Evolutionary conservation across 2,888 invertebrate genomes (phyloP).

Genomic region (Pasiphila rectangulata): DNA sequence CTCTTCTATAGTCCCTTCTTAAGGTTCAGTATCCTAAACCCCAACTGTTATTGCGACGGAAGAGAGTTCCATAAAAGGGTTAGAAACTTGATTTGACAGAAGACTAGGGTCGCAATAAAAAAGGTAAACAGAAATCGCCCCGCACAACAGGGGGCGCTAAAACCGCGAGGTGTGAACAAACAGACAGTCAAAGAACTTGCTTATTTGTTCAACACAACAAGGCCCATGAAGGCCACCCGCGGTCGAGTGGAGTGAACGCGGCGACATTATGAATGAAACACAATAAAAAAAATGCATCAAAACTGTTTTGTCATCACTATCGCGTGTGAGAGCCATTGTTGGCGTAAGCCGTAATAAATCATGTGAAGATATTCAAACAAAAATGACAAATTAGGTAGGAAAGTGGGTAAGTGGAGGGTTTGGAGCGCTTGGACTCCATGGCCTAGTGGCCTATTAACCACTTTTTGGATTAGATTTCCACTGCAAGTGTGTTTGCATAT

Average conservation of each 20-base stretch:
- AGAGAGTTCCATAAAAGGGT: conserved; percentile 33
- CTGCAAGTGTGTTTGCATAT: no score
- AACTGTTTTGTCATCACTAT: conserved; percentile 32
- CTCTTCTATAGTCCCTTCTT: no score
- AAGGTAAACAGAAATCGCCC: conserved; percentile 39
- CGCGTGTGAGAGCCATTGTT: conserved; percentile 19
- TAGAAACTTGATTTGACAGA: conserved; percentile 40
- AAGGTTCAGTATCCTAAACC: neutral
- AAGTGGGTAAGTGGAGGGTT: conserved; percentile 7
- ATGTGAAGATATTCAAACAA: conserved; percentile 18
- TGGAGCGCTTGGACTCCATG: neutral
- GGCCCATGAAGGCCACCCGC: conserved; percentile 31
- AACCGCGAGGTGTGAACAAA: conserved; percentile 38
- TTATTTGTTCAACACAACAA: conserved; percentile 41
- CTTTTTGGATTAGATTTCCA: no score
- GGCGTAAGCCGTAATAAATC: conserved; percentile 16
- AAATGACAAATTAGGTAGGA: conserved; percentile 21
- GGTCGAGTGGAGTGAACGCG: conserved; percentile 21
- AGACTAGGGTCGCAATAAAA: conserved; percentile 32
- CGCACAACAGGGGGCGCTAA: conserved; percentile 25
- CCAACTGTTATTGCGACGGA: neutral
- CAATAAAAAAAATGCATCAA: conserved; percentile 25
- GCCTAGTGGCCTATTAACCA: no score
- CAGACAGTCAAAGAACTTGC: conserved; percentile 39
- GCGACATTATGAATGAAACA: conserved; percentile 30